phyloP scores from a whole-genome alignment of 1,140 invertebrate species.

The Diabrotica virgifera region DNA sequence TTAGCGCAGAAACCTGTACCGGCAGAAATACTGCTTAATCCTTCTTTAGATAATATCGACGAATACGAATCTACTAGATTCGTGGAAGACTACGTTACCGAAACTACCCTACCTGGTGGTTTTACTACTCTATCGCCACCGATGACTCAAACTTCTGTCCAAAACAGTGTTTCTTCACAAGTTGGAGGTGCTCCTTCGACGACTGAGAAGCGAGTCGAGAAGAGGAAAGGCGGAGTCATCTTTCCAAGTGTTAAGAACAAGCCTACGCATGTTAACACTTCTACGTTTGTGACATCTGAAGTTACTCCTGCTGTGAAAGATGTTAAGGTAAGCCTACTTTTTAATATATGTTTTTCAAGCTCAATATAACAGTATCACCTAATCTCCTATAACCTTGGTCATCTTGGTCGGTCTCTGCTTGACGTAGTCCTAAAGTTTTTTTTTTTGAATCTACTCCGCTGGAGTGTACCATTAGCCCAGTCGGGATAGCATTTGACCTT shows the following conservation, averaged over 20 bases:
- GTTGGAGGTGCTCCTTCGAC: conserved; percentile 46
- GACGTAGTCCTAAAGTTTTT: too few relatives aligned
- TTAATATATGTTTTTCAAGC: not conserved
- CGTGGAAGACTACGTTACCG: conserved; percentile 35
- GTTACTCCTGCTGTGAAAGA: conserved; percentile 70
- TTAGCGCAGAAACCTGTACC: conserved; percentile 69
- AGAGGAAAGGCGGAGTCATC: conserved; percentile 75
- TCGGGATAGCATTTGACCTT: too few relatives aligned
- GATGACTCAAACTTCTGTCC: conserved; percentile 41
- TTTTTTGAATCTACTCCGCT: too few relatives aligned
- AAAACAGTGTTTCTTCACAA: conserved; percentile 35
- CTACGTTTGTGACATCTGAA: conserved; percentile 73
- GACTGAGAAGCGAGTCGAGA: conserved; percentile 48
- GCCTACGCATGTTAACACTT: conserved; percentile 71
- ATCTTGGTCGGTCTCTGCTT: too few relatives aligned
- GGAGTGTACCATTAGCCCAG: too few relatives aligned
- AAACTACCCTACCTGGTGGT: conserved; percentile 41
- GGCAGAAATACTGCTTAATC: conserved; percentile 67
- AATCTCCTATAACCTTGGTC: too few relatives aligned
- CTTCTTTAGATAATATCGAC: conserved; percentile 71
- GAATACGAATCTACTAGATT: conserved; percentile 66
- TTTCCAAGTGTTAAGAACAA: conserved; percentile 90
- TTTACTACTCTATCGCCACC: conserved; percentile 45
- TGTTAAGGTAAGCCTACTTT: conserved; percentile 66
- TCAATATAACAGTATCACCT: too few relatives aligned